phyloP scores from a whole-genome alignment of 2,113 vertebrate species.

The Pluvianellus socialis region DNA sequence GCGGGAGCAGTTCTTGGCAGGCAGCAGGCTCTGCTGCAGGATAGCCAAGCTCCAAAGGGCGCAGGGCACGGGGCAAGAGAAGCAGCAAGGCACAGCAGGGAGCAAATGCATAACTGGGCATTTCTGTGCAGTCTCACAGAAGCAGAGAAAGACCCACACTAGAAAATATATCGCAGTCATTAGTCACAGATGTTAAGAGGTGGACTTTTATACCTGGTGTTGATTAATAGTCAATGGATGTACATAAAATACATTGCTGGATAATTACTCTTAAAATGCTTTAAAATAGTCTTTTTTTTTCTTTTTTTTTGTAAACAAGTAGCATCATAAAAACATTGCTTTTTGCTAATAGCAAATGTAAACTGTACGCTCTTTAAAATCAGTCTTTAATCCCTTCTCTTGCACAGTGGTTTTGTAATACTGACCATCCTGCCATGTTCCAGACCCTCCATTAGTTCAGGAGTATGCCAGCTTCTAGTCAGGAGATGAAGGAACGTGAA shows the following conservation, averaged over 20 bases:
- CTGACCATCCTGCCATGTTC: neutral
- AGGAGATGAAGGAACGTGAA: neutral
- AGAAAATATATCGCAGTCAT: constrained; percentile 36
- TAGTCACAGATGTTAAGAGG: neutral
- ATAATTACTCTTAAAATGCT: neutral
- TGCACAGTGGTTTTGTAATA: neutral
- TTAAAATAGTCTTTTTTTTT: neutral
- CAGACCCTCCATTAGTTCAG: neutral
- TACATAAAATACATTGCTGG: neutral
- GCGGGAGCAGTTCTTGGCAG: neutral
- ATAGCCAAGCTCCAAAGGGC: neutral
- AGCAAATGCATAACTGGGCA: neutral
- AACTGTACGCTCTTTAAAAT: neutral
- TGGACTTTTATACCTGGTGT: constrained; percentile 39
- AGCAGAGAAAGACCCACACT: neutral
- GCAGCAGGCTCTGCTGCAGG: neutral
- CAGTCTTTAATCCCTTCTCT: neutral
- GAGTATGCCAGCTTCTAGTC: neutral
- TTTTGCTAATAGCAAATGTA: neutral
- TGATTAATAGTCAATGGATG: constrained; percentile 42
- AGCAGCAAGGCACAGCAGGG: neutral
- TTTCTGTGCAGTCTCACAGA: neutral
- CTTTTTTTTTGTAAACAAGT: neutral
- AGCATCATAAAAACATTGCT: neutral
- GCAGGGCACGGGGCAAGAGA: neutral